Evolutionary conservation across 2,888 invertebrate species (phyloP), one percentile per base, ranked within the genome.

Genomic region (Arrhopalites spinosus): DNA sequence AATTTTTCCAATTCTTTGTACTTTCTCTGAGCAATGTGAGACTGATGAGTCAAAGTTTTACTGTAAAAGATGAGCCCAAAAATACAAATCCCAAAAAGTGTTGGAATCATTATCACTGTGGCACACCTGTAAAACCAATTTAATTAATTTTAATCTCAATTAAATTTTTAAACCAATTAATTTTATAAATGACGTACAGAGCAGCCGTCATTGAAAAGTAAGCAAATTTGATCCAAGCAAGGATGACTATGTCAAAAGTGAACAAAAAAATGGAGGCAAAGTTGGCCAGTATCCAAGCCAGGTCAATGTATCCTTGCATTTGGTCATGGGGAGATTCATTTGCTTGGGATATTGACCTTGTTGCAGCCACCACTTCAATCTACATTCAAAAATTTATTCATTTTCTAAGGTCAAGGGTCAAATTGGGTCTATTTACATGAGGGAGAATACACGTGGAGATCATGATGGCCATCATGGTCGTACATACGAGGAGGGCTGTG

Each of bases 191-290:
- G n/a, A 36, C 36, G 3, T 11, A 36, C 36, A 77, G 79, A 15
- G 74, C 67, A 15, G 77, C 76, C n/a, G 78, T 74, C 50, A 59
- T 75, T 0, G 81, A 81, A 73, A 82, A 82, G 47, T 81, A 81
- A 0, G 82, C 80, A 50, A 80, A 82, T 61, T 82, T 82, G 11
- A 82, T 80, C 81, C 81, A 81, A 53, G 79, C 80, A 0, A 82
- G 73, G 20, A 82, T 76, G 47, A 82, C 80, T 17, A 82, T 81
- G 63, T 82, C 82, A 47, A 81, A 64, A 0, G 81, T 81, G 71
- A 82, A 82, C 2, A 81, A 77, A 63, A 82, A 81, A 23, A 82
- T 80, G 56, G 80, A 80, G 20, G 79, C 45, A 1, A 78, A 78
- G 59, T 82, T 82, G 0, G 81, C 78, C 36, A 82, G 53, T 1